Evolutionary conservation across 2,888 invertebrate genomes (phyloP).

Genomic region (Coenonympha arcania): DNA sequence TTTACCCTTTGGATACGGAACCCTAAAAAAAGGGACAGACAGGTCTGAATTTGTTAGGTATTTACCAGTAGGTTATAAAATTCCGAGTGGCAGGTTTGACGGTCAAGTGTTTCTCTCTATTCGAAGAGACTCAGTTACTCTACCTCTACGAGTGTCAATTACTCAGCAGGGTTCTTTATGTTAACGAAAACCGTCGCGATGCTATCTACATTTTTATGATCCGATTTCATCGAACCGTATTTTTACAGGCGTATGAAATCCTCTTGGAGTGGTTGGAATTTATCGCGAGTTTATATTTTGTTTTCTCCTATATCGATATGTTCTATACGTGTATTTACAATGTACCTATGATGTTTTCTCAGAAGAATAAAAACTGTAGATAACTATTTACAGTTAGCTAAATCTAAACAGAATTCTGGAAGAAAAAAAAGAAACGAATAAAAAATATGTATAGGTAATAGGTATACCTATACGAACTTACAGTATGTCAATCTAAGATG

Average conservation of each 20-base stretch:
- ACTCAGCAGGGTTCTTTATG: neutral
- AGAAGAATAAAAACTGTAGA: no score
- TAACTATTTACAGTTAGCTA: no score
- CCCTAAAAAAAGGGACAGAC: neutral
- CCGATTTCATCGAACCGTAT: neutral
- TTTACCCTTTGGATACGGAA: no score
- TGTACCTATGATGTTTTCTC: no score
- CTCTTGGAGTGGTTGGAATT: neutral
- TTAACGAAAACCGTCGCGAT: neutral
- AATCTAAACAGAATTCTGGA: no score
- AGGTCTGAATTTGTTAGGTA: neutral
- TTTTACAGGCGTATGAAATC: neutral
- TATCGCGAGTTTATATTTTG: neutral
- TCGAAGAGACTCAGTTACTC: neutral
- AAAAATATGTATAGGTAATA: no score
- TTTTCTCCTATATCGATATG: no score
- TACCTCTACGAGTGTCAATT: neutral
- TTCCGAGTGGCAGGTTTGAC: neutral
- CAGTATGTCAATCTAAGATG: no score
- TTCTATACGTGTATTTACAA: no score
- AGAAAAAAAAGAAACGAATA: no score
- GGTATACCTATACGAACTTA: no score
- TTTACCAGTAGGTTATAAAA: neutral
- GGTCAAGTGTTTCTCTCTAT: neutral
- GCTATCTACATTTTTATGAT: neutral